phyloP scores from a whole-genome alignment of 2,888 invertebrate species.

The Punctoribates punctum region DNA sequence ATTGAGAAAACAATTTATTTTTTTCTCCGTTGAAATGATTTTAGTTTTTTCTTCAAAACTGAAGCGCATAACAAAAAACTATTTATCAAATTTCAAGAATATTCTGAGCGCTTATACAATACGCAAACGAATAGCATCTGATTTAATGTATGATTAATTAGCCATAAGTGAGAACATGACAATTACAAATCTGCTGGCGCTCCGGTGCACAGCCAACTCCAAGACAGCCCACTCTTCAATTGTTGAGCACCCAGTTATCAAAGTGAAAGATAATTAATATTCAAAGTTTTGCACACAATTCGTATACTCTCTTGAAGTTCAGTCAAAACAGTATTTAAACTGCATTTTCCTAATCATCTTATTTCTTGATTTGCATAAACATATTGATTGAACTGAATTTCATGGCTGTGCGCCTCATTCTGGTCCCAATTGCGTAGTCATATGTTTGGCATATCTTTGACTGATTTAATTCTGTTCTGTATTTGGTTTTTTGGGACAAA shows the following conservation, averaged over 20 bases:
- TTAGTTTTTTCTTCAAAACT: background rate
- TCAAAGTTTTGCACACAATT: background rate
- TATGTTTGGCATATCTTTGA: too few species aligned
- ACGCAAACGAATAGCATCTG: background rate
- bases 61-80: background rate
- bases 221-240: background rate
- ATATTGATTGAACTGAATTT: too few species aligned
- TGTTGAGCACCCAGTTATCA: background rate
- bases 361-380: too few species aligned
- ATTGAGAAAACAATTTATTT: background rate
- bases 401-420: too few species aligned
- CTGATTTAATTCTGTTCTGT: too few species aligned
- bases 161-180: conserved; percentile 23
- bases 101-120: background rate
- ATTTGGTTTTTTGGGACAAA: too few species aligned
- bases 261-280: background rate
- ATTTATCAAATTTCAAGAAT: conserved; percentile 3
- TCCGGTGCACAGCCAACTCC: background rate
- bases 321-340: too few species aligned
- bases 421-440: too few species aligned
- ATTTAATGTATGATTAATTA: conserved; percentile 14
- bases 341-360: too few species aligned
- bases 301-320: background rate
- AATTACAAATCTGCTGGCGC: conserved; percentile 22
- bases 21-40: background rate